Base-by-base conservation (phyloP, 2,113 vertebrate genomes). In the Bufo bufo region DNA sequence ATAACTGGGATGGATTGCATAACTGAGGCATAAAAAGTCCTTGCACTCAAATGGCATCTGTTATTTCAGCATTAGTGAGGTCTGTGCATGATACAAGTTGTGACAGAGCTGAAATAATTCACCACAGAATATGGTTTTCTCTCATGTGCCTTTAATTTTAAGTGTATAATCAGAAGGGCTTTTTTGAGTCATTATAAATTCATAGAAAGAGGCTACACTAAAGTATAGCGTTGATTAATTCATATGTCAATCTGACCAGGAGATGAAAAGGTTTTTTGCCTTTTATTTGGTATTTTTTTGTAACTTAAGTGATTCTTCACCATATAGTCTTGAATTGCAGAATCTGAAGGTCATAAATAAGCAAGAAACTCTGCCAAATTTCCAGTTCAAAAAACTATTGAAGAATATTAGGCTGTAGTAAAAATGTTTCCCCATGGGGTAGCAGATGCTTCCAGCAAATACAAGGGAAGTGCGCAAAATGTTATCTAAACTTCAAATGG, bases 231-330 rank as follows among this genome's bases (percentile, higher is more conserved):
- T 59, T 66, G 13, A 66, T 86, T 79, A 79, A 79, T 79, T 65
- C 13, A 79, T 79, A 69, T 56, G 59, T 86, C 85, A 86, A 79
- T 79, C 75, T 59, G 17, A 79, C 75, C 58, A 77, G 85, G 75
- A 86, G 78, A 86, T 77, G 49, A 50, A 63, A 79, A 79, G 59
- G 58, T n/a, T n/a, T n/a, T n/a, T n/a, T n/a, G n/a, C n/a, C n/a
- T n/a, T n/a, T 86, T 86, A 69, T 86, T 86, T 79, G 78, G 45
- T 79, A 56, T 69, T n/a, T 69, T 49, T 86, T 69, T 80, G 58
- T 86, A 49, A 59, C 10, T 14, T 8, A 54, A 50, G 23, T 75
- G 50, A 88, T 61, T 83, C 61, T 54, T 52, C 61, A 11, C 86
- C 11, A 52, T 72, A 45, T 52, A 45, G 79, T 56, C 82, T 33